phyloP scores from a whole-genome alignment of 2,113 vertebrate genomes.

The Corythaeola cristata region DNA sequence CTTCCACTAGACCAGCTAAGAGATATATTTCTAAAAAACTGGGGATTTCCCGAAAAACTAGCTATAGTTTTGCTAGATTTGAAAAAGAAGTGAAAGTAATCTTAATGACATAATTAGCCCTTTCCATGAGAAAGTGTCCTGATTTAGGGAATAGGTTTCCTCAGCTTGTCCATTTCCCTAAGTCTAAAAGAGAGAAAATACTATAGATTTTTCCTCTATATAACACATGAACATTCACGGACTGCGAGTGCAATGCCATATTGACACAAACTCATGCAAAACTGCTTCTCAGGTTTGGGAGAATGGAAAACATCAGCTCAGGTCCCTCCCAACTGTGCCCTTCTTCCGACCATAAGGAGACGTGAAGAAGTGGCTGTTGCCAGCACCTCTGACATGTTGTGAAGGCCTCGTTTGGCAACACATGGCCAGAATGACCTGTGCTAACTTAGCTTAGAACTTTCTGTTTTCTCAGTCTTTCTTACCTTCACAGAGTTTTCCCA shows the following conservation, averaged over 20 bases:
- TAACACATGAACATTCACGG: not conserved
- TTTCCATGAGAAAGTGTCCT: not conserved
- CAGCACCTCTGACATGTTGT: not conserved
- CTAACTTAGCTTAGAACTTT: not conserved
- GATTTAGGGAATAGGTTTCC: not conserved
- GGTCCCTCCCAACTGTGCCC: not conserved
- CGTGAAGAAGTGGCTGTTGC: not conserved
- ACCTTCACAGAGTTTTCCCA: not conserved
- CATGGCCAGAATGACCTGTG: not conserved
- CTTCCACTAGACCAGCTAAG: not conserved
- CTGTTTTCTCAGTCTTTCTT: not conserved
- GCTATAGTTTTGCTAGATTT: not conserved
- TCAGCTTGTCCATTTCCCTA: not conserved
- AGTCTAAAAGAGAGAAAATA: not conserved
- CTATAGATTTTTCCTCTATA: not conserved
- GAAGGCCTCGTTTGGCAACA: not conserved
- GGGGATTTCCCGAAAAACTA: not conserved
- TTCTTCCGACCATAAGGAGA: not conserved
- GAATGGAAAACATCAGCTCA: not conserved
- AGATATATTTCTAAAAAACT: fast-evolving
- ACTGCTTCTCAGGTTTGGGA: not conserved
- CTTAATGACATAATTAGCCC: not conserved
- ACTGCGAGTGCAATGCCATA: not conserved
- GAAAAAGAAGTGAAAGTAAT: not conserved
- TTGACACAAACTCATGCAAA: not conserved